These are phyloP conservation scores for Antrozous pallidus DNA, from an alignment of 2,797 vertebrate genomes.

Conservation along the genomic window DNA sequence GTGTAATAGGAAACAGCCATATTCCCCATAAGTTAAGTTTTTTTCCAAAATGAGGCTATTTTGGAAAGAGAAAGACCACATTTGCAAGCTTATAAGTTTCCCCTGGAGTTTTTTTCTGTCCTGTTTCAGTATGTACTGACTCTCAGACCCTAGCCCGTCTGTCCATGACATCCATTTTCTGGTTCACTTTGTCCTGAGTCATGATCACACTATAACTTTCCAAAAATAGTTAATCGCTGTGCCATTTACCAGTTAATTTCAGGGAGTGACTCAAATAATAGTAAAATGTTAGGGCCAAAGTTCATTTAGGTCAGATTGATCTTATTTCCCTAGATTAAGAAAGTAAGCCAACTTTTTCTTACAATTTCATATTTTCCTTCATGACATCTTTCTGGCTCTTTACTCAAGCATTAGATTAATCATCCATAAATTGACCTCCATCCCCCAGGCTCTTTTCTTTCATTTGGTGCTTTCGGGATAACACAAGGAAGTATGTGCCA, in stretches of 20 bases:
- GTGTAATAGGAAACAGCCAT: constrained; percentile 21
- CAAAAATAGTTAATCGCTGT: constrained; percentile 39
- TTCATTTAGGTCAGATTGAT: constrained; percentile 48
- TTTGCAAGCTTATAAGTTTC: constrained; percentile 27
- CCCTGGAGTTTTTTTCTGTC: constrained; percentile 59
- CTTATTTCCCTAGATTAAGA: constrained; percentile 45
- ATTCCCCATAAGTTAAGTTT: background rate
- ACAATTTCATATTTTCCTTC: constrained; percentile 47
- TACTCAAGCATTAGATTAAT: background rate
- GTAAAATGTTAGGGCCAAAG: constrained; percentile 21
- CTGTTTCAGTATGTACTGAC: constrained; percentile 38
- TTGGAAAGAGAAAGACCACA: constrained; percentile 61
- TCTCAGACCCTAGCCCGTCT: background rate
- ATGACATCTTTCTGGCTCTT: constrained; percentile 21
- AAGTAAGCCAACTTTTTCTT: constrained; percentile 17
- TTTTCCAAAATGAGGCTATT: constrained; percentile 34
- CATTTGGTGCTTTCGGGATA: constrained; percentile 16
- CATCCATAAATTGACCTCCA: background rate
- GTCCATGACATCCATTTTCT: constrained; percentile 41
- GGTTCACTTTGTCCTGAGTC: constrained; percentile 62
- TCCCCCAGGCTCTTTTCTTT: constrained; percentile 31
- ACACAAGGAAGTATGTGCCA: background rate
- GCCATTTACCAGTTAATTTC: constrained; percentile 52
- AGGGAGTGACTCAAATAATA: constrained; percentile 41
- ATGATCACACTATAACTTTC: constrained; percentile 54